phyloP scores from a whole-genome alignment of 2,888 invertebrate species.

The Miltochrista miniata region DNA sequence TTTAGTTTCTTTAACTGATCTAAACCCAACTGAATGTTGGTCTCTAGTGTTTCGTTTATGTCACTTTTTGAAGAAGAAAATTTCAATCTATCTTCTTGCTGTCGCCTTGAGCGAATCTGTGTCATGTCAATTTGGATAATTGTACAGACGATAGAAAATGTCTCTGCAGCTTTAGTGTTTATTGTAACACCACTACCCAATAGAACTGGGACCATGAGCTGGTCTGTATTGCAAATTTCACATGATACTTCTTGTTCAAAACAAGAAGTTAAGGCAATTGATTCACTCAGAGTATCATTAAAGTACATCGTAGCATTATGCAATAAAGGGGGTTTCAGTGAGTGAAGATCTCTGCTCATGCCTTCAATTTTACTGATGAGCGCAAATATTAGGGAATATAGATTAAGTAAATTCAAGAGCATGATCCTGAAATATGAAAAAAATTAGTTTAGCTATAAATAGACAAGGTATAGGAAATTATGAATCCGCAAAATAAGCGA shows the following conservation, averaged over 20 bases:
- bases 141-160: constrained; percentile 11
- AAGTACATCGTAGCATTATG: constrained; percentile 44
- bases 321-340: constrained; percentile 75
- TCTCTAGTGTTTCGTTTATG: constrained; percentile 34
- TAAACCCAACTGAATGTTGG: constrained; percentile 28
- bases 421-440: constrained; percentile 89
- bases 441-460: no score
- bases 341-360: constrained; percentile 85
- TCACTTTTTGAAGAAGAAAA: constrained; percentile 1
- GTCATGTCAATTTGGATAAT: background rate
- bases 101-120: constrained; percentile 15
- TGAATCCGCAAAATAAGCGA: no score
- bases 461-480: no score
- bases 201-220: constrained; percentile 25
- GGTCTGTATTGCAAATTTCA: constrained; percentile 50
- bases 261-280: constrained; percentile 49
- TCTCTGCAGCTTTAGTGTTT: constrained; percentile 5
- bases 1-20: constrained; percentile 50
- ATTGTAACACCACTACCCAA: constrained; percentile 19
- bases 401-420: constrained; percentile 95
- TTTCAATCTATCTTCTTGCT: constrained; percentile 13
- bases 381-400: constrained; percentile 97
- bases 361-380: constrained; percentile 93
- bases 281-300: constrained; percentile 47
- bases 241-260: constrained; percentile 58